A percentile compares a stretch with the other conserved stretches of the same genome.
These are phyloP conservation scores for Pelagia noctiluca DNA, from an alignment of 30 jellyfish, hydroid and myxozoan species.

Conservation along the genomic window DNA sequence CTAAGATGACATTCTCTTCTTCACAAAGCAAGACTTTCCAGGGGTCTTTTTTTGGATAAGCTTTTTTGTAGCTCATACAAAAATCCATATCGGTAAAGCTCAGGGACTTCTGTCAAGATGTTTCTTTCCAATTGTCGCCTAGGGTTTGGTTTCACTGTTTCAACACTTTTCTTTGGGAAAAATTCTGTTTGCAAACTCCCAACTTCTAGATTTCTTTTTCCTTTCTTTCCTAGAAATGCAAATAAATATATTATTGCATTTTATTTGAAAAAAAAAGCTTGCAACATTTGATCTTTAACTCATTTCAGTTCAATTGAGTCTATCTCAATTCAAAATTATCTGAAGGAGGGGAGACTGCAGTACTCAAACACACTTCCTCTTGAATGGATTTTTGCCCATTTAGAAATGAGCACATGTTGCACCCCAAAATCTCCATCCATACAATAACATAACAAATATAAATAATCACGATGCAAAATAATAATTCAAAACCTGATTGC, in stretches of 20 bases:
- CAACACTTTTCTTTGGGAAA: slow-evolving; percentile 13
- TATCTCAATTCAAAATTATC: no score
- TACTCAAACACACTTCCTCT: no score
- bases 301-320: no score
- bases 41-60: slow-evolving; percentile 33
- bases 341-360: no score
- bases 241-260: slow-evolving; percentile 9
- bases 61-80: slow-evolving; percentile 31
- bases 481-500: no score
- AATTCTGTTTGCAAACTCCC: slow-evolving; percentile 32
- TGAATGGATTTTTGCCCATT: no score
- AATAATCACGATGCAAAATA: no score
- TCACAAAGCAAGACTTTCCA: slow-evolving; percentile 32
- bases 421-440: no score
- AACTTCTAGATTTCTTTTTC: slow-evolving; percentile 4
- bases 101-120: slow-evolving; percentile 8
- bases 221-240: slow-evolving; percentile 28
- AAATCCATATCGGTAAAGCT: slow-evolving; percentile 17
- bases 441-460: no score
- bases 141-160: slow-evolving; percentile 14
- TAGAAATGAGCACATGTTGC: no score
- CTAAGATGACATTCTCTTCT: slow-evolving; percentile 19
- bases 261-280: slow-evolving; percentile 14
- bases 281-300: slow-evolving; percentile 9
- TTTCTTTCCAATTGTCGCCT: slow-evolving; percentile 4